Percentiles rank a stretch among this genome's conserved stretches.
Conservation (phyloP, 2,113 vertebrate genomes). For the Ivindomyrus marchei region DNA sequence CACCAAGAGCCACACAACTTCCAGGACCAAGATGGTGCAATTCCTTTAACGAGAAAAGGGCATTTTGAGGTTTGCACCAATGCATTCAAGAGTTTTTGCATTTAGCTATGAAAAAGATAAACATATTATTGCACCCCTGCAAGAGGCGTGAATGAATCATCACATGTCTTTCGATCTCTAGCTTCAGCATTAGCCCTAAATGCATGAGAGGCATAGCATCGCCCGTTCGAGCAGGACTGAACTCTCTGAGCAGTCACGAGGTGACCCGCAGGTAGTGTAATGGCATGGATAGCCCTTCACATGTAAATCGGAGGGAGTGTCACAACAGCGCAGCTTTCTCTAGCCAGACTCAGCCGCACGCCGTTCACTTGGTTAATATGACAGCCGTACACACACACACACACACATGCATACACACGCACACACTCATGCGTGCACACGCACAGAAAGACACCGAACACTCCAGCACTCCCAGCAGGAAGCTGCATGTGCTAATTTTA, state of each 20-base stretch:
- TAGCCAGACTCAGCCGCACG: neutral
- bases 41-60: neutral
- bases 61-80: neutral
- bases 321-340: neutral
- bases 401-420: neutral
- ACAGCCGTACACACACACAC: neutral
- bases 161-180: too few species aligned
- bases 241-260: neutral
- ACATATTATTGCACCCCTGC: neutral
- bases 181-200: neutral
- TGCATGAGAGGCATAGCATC: neutral
- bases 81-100: neutral
- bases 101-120: neutral
- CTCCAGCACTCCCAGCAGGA: neutral
- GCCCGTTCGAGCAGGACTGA: neutral
- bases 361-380: neutral
- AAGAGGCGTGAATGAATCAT: neutral
- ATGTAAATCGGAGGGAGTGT: neutral
- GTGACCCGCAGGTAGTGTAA: neutral
- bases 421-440: neutral
- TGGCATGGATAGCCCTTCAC: neutral
- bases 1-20: neutral
- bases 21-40: neutral
- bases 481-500: conserved; percentile 1
- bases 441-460: neutral